These are phyloP conservation scores for Pantherophis vulpinus DNA, from an alignment of 2,797 vertebrate genomes.

Conservation along the genomic window DNA sequence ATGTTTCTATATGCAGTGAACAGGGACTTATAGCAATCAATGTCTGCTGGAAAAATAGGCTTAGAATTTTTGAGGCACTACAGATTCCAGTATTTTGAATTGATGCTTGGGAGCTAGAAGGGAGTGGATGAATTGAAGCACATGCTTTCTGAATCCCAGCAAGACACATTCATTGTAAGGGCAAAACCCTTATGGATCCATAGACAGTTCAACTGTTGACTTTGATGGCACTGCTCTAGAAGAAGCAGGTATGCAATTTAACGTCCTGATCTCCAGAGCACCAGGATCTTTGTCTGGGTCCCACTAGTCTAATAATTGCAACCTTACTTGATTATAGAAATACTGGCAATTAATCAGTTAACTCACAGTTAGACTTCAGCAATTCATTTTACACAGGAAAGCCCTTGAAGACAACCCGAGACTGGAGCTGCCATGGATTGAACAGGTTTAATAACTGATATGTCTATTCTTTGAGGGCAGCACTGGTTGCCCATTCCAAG, in stretches of 20 bases:
- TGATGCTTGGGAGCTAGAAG: background rate
- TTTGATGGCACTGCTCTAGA: background rate
- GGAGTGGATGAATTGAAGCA: background rate
- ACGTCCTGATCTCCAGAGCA: background rate
- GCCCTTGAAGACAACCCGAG: background rate
- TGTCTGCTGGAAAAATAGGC: background rate
- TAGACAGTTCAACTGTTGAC: background rate
- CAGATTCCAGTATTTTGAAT: background rate
- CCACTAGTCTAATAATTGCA: background rate
- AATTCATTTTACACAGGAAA: background rate
- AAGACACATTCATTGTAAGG: background rate
- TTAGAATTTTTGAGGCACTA: background rate
- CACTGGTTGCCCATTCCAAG: background rate
- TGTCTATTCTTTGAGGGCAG: background rate
- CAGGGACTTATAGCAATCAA: background rate
- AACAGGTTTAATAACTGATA: background rate
- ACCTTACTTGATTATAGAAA: background rate
- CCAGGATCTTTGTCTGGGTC: background rate
- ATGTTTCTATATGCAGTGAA: background rate
- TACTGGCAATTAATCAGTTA: background rate
- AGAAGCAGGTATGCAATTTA: background rate
- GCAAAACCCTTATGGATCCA: background rate
- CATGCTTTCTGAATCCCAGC: background rate
- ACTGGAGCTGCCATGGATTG: background rate
- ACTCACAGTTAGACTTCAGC: background rate